These are phyloP conservation scores for Diaphora mendica DNA, from an alignment of 2,888 invertebrate genomes.

Conservation along the genomic window DNA sequence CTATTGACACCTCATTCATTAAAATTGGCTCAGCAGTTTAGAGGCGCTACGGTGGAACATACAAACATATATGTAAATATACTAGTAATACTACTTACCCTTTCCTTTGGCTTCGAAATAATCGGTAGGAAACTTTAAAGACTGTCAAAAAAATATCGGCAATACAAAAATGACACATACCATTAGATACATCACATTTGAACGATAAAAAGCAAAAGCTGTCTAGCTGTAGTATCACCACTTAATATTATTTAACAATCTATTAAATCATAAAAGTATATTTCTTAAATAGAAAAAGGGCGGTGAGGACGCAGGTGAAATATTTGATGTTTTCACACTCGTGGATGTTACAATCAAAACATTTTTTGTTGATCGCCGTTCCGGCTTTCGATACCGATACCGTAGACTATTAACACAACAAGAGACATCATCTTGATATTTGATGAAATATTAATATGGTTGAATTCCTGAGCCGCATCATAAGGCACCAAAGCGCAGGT, in stretches of 20 bases:
- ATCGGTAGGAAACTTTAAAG: too few relatives aligned
- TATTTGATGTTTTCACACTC: constrained; percentile 61
- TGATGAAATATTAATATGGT: constrained; percentile 80
- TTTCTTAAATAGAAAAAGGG: neutral
- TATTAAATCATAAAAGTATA: neutral
- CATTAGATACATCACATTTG: too few relatives aligned
- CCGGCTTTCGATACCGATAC: constrained; percentile 47
- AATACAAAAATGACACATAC: neutral
- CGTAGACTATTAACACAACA: constrained; percentile 61
- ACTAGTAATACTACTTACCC: too few relatives aligned
- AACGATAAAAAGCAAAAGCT: neutral
- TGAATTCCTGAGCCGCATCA: constrained; percentile 62
- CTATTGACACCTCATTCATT: too few relatives aligned
- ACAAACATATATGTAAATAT: too few relatives aligned
- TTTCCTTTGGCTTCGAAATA: too few relatives aligned
- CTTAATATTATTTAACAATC: constrained; percentile 5
- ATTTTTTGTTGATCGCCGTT: constrained; percentile 53
- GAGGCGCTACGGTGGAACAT: too few relatives aligned
- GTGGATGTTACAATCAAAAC: constrained; percentile 60
- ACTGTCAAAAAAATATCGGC: neutral
- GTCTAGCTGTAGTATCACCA: neutral
- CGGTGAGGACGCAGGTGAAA: constrained; percentile 39
- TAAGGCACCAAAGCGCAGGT: constrained; percentile 43
- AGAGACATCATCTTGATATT: constrained; percentile 60
- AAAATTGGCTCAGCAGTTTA: too few relatives aligned